Evolutionary conservation across 1,140 invertebrate species (phyloP), one percentile per base, ranked within the genome.

Genomic region (Procambarus virginalis): DNA sequence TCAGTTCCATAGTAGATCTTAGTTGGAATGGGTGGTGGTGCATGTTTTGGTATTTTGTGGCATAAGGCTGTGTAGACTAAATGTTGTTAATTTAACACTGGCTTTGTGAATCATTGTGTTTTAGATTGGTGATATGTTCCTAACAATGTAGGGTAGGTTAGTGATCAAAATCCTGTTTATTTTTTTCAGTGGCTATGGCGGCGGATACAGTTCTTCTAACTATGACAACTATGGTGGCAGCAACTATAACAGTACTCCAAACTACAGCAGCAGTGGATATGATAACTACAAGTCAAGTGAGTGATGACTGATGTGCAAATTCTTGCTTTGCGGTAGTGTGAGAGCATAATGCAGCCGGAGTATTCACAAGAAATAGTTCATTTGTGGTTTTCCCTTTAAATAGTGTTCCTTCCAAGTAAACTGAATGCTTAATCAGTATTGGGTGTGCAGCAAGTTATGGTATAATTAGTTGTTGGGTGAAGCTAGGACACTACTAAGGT

Each of bases 281-380:
- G 87, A 86, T 79, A 68, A 84, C 80, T 89, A 89, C 87, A 83
- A 89, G 51, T 89, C 87, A 79, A 89, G 87, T 89, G 55, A 84
- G 87, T 89, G 22, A 34, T 73, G 68, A 34, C 68, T 73, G 68
- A 22, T 34, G 45, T 73, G 68, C 3, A 17, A 68, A 20, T 4
- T 34, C 34, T 34, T 68, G 64, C 64, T 68, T 17, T 64, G 12
- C 20, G 12, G 60, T 34, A n/a, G 10, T 8, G 20, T 73, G n/a
- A 5, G 22, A 20, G 6, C 8, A 9, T n/a, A 73, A 5, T 34
- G 68, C n/a, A 34, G 22, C 34, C 34, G 34, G 34, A 34, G 34
- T 34, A 34, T 34, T 64, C 12, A 64, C 55, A 17, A 64, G 12
- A 17, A 12, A 64, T 17, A 64, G 12, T 64, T 64, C 17, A 20